Evolutionary conservation across 2,888 invertebrate genomes (phyloP).

Genomic region (Limnephilus lunatus): DNA sequence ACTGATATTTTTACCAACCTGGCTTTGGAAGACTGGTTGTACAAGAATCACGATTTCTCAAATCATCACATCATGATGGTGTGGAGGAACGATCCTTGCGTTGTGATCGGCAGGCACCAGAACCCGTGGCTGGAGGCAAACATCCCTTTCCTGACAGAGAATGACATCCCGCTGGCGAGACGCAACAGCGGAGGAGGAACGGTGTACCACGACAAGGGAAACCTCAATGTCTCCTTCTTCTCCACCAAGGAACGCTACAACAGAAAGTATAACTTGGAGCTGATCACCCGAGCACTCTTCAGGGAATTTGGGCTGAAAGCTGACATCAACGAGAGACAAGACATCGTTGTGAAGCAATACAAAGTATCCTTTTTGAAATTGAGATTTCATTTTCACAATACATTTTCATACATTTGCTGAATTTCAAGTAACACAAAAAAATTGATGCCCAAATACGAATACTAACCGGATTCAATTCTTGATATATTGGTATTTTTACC

Average conservation of each 20-base stretch:
- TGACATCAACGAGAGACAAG: slow-evolving; percentile 88
- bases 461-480: not conserved
- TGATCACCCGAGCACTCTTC: slow-evolving; percentile 89
- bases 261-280: slow-evolving; percentile 90
- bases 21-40: slow-evolving; percentile 98
- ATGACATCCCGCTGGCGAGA: slow-evolving; percentile 87
- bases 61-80: slow-evolving; percentile 91
- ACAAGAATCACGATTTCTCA: slow-evolving; percentile 89
- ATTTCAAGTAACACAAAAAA: not conserved
- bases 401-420: not conserved
- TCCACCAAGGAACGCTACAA: slow-evolving; percentile 90
- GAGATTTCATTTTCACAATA: not conserved
- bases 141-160: slow-evolving; percentile 80
- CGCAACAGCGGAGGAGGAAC: slow-evolving; percentile 97
- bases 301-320: slow-evolving; percentile 89
- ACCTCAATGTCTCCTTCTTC: slow-evolving; percentile 95
- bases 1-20: slow-evolving; percentile 94
- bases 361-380: slow-evolving; percentile 81
- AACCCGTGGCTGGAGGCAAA: slow-evolving; percentile 97
- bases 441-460: not conserved
- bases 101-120: slow-evolving; percentile 97
- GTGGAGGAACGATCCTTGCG: slow-evolving; percentile 95
- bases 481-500: not conserved
- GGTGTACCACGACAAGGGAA: slow-evolving; percentile 97
- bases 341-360: slow-evolving; percentile 87